A percentile compares a stretch with the other conserved stretches of the same genome.
These are phyloP conservation scores for Salarias fasciatus DNA, from an alignment of 2,797 vertebrate species.

Conservation along the genomic window DNA sequence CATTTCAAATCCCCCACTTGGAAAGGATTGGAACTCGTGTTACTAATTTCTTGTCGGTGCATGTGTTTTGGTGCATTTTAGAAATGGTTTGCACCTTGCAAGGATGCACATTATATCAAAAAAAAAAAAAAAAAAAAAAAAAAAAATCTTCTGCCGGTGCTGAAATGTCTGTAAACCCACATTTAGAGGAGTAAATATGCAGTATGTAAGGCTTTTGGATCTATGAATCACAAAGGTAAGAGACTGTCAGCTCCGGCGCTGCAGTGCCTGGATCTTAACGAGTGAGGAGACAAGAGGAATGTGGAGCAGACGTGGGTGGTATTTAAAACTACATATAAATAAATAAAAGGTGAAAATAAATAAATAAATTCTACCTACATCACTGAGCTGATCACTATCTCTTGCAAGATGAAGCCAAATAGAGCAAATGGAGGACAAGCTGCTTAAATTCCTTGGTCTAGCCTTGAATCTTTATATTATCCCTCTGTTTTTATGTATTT, in stretches of 20 bases:
- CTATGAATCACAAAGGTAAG: constrained; percentile 81
- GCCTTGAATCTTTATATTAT: constrained; percentile 50
- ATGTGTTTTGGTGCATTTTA: constrained; percentile 22
- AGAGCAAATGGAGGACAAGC: constrained; percentile 61
- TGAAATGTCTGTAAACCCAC: constrained; percentile 63
- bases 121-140: no score
- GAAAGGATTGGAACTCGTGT: constrained; percentile 12
- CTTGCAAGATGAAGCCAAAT: constrained; percentile 64
- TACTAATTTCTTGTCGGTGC: background rate
- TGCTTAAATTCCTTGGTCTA: constrained; percentile 62
- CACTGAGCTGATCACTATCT: constrained; percentile 69
- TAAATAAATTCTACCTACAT: constrained; percentile 69
- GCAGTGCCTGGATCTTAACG: constrained; percentile 73
- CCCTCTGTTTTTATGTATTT: constrained; percentile 42
- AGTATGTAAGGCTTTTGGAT: constrained; percentile 71
- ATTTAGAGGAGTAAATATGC: constrained; percentile 77
- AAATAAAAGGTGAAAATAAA: constrained; percentile 81
- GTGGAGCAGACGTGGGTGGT: constrained; percentile 82
- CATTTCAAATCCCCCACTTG: background rate
- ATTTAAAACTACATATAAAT: constrained; percentile 84
- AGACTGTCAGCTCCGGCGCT: constrained; percentile 76
- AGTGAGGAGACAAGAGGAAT: constrained; percentile 74
- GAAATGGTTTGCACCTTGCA: constrained; percentile 2
- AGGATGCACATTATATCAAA: constrained; percentile 18
- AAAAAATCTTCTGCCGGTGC: constrained; percentile 42